Base-by-base conservation (phyloP, 2,797 vertebrate species). In the Avahi laniger region DNA sequence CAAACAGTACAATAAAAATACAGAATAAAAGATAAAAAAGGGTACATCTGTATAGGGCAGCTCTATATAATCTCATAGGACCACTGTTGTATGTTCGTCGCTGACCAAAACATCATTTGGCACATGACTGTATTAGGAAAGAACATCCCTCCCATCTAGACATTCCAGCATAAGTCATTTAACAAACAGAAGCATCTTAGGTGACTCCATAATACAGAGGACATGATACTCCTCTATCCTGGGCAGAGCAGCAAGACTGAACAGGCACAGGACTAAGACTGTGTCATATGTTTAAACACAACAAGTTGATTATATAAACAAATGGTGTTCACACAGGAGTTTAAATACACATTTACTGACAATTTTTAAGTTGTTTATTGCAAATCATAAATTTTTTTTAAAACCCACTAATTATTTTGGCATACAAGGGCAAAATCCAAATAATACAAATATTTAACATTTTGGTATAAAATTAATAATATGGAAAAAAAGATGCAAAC, bases 371-470 rank as follows among this genome's bases (percentile, higher is more conserved):
- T 97, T 96, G 79, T 98, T 99, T 99, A 98, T 98, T 99, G 98
- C 97, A 98, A 98, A 98, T 93, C 94, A 91, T 50, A 98, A 94
- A 72, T 76, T 79, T 84, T 97, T 98, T 98, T 98, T 97, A 96
- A 98, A 98, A 98, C 95, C 85, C 97, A 96, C 78, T 94, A 93
- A 95, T 95, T 97, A 78, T 97, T 98, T 97, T 98, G 93, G 97
- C 95, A 91, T 98, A 98, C 81, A 81, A 98, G 97, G 98, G 91
- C 93, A 98, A 98, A 97, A 97, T 84, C 98, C 97, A 95, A 98
- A 96, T 98, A 98, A 98, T 98, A 98, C 98, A 99, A 98, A 98
- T 98, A 98, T 70, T 97, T 98, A 97, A 97, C 91, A 94, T 92
- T 98, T 91, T 98, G 82, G 93, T 98, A 98, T 98, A 98, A 98